These are phyloP conservation scores for Deroptyus accipitrinus DNA, from an alignment of 2,113 vertebrate genomes.

Conservation along the genomic window DNA sequence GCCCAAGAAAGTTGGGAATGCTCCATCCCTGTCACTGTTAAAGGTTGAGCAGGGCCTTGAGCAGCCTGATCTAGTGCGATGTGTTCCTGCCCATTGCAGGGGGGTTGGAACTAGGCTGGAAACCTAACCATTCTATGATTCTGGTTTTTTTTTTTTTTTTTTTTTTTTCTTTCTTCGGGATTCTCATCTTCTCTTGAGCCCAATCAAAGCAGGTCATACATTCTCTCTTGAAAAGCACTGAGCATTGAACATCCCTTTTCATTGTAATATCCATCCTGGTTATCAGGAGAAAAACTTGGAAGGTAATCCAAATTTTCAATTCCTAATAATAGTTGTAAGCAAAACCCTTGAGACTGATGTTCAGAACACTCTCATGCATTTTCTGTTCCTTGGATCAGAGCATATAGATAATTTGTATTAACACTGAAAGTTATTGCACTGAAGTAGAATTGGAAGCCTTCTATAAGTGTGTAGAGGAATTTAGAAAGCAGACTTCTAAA, in stretches of 20 bases:
- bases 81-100: not conserved
- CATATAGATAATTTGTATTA: not conserved
- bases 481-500: not conserved
- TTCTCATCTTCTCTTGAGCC: not conserved
- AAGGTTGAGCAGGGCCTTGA: not conserved
- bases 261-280: not conserved
- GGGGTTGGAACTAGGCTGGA: not conserved
- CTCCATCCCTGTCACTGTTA: not conserved
- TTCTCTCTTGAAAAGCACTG: not conserved
- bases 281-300: not conserved
- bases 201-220: not conserved
- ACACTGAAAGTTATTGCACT: not conserved
- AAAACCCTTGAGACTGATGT: not conserved
- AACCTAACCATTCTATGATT: not conserved
- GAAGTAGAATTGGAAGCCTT: not conserved
- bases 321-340: not conserved
- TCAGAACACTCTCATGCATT: not conserved
- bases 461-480: not conserved
- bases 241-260: rapidly evolving
- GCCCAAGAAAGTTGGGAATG: not conserved
- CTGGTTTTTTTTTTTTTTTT: rapidly evolving
- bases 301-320: not conserved
- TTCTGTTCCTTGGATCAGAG: not conserved
- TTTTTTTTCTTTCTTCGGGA: not conserved
- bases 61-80: not conserved